phyloP scores from a whole-genome alignment of 1,140 invertebrate species.

The Portunus trituberculatus region DNA sequence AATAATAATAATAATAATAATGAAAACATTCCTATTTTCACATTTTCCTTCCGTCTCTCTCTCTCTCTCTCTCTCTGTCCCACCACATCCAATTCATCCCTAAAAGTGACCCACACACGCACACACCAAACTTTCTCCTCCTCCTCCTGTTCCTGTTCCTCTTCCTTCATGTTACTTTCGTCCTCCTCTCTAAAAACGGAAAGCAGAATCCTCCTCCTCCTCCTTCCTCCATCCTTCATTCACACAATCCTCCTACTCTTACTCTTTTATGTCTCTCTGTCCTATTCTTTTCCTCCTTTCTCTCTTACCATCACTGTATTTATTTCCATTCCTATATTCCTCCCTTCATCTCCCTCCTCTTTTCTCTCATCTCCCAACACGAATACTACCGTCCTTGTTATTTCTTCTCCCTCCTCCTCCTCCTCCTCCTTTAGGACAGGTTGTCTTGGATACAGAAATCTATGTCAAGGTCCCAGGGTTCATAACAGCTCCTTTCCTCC shows the following conservation, averaged over 20 bases:
- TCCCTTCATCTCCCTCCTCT: neutral
- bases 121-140: no score
- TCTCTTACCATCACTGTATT: neutral
- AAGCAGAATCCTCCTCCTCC: no score
- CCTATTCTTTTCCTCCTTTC: neutral
- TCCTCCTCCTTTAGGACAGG: neutral
- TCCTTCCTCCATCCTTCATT: neutral
- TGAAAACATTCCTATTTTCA: neutral
- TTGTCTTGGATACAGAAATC: neutral
- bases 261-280: neutral
- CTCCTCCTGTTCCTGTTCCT: no score
- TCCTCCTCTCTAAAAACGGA: no score
- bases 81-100: neutral
- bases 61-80: conserved; percentile 18
- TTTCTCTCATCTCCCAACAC: neutral
- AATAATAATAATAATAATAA: no score
- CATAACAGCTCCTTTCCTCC: neutral
- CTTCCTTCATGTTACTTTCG: no score
- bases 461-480: neutral
- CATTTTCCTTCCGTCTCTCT: neutral
- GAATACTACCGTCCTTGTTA: neutral
- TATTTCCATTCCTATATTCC: neutral
- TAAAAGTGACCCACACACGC: neutral
- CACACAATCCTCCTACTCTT: neutral
- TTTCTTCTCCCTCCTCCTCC: neutral